Percentiles rank a stretch among this genome's conserved stretches.
Conservation (phyloP, 1,140 invertebrate species). For the Macrocentrus cingulum region DNA sequence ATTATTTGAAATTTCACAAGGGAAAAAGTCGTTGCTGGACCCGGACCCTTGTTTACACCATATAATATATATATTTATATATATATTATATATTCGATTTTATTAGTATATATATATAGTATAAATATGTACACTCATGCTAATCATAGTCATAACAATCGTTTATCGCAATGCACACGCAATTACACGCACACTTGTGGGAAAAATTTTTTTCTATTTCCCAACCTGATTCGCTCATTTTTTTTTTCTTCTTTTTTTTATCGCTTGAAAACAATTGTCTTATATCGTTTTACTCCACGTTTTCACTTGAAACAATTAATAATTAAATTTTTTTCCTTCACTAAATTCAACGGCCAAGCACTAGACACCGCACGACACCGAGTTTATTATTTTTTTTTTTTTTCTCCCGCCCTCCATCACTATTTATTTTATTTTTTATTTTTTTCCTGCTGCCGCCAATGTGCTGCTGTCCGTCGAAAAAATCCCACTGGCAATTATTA, state of each 20-base stretch:
- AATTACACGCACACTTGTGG: not conserved
- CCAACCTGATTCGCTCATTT: not conserved
- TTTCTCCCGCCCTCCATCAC: not conserved
- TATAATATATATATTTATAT: no score
- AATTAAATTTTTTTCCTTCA: constrained; percentile 3
- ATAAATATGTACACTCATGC: constrained; percentile 27
- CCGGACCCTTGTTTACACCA: constrained; percentile 1
- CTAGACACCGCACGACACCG: constrained; percentile 3
- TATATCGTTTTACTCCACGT: not conserved
- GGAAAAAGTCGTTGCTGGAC: no score
- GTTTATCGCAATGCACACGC: constrained; percentile 7
- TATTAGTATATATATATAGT: constrained; percentile 15
- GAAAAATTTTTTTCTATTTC: not conserved
- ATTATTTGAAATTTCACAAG: no score
- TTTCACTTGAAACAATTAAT: not conserved
- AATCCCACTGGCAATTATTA: not conserved
- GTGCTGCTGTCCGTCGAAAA: constrained; percentile 30
- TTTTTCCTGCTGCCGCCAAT: not conserved
- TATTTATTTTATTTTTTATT: not conserved
- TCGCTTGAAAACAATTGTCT: no score
- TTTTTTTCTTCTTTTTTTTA: not conserved
- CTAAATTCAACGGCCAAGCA: not conserved
- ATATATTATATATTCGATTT: constrained; percentile 7
- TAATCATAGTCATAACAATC: constrained; percentile 24
- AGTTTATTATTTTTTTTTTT: not conserved